phyloP scores from a whole-genome alignment of 2,113 vertebrate species.

The Hystrix brachyura region DNA sequence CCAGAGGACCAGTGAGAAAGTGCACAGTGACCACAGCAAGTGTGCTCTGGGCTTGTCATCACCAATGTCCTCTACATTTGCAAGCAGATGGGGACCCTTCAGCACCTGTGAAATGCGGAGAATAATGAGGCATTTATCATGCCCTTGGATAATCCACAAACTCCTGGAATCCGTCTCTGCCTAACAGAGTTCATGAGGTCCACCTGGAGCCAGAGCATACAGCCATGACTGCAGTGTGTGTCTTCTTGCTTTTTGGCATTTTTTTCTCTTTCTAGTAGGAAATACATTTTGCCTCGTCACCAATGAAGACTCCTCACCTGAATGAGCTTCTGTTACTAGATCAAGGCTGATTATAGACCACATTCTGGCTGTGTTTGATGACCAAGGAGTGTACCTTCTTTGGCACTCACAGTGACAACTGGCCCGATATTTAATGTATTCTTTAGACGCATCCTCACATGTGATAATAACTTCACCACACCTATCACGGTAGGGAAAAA shows the following conservation, averaged over 20 bases:
- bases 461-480: not conserved
- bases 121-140: not conserved
- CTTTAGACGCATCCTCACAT: not conserved
- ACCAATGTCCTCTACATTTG: not conserved
- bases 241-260: not conserved
- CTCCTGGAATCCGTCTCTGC: not conserved
- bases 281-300: not conserved
- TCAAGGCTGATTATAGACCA: not conserved
- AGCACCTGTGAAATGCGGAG: not conserved
- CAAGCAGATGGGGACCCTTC: not conserved
- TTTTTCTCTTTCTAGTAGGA: not conserved
- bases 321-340: not conserved
- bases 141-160: not conserved
- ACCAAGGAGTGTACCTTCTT: rapidly evolving
- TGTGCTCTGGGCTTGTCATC: not conserved
- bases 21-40: rapidly evolving
- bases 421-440: not conserved
- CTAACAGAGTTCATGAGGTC: not conserved
- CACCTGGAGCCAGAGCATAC: rapidly evolving
- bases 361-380: not conserved
- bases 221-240: too few species aligned
- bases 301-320: not conserved
- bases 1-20: not conserved
- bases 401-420: not conserved
- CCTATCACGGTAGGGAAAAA: constrained; percentile 34